These are phyloP conservation scores for Plagodis dolabraria DNA, from an alignment of 2,888 invertebrate genomes.

Conservation along the genomic window DNA sequence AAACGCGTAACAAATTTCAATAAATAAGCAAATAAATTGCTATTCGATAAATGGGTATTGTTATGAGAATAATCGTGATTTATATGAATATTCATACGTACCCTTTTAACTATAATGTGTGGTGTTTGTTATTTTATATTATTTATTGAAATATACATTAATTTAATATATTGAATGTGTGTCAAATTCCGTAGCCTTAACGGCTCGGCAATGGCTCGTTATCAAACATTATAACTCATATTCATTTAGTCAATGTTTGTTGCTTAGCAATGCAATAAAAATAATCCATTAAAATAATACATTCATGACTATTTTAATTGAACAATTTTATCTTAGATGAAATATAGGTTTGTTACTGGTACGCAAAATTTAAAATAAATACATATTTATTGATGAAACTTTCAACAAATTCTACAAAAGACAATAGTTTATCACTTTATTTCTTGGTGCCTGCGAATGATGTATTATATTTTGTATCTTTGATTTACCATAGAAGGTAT, in stretches of 20 bases:
- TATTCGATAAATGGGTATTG: constrained; percentile 77
- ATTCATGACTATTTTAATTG: no score
- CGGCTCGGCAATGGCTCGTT: constrained; percentile 39
- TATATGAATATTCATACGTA: constrained; percentile 83
- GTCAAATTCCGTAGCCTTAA: constrained; percentile 54
- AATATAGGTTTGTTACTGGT: no score
- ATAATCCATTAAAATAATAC: no score
- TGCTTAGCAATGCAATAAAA: background rate
- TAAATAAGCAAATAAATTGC: constrained; percentile 83
- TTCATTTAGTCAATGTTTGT: constrained; percentile 37
- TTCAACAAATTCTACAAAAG: no score
- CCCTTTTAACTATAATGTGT: constrained; percentile 62
- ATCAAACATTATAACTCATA: constrained; percentile 37
- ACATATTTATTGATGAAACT: no score
- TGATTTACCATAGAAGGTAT: no score
- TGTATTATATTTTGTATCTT: no score
- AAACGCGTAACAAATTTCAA: constrained; percentile 81
- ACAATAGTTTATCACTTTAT: no score
- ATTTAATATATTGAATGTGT: constrained; percentile 57
- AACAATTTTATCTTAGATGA: no score
- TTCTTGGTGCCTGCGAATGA: no score
- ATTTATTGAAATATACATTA: constrained; percentile 57
- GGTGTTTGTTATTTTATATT: constrained; percentile 40
- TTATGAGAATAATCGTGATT: constrained; percentile 76
- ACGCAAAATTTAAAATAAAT: no score